phyloP scores from a whole-genome alignment of 2,113 vertebrate species.

The Recurvirostra avosetta region DNA sequence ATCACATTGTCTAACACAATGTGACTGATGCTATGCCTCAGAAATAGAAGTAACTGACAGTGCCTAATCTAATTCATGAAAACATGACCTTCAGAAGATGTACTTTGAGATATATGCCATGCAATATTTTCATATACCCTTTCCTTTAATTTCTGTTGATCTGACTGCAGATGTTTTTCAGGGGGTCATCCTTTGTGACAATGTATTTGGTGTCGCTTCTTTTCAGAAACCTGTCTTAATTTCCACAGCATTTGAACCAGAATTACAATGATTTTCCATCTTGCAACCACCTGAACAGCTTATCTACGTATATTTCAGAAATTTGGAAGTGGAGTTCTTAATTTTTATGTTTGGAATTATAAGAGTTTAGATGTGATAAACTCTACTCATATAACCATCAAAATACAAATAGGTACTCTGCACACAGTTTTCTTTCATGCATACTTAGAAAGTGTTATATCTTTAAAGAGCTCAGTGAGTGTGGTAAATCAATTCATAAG shows the following conservation, averaged over 20 bases:
- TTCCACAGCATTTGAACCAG: not conserved
- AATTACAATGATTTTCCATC: not conserved
- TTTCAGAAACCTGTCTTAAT: not conserved
- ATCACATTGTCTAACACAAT: conserved; percentile 30
- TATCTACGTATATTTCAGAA: not conserved
- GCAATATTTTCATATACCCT: not conserved
- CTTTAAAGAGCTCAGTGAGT: not conserved
- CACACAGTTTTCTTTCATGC: not conserved
- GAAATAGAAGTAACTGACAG: conserved; percentile 44
- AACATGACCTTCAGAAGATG: conserved; percentile 50
- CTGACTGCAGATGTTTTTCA: not conserved
- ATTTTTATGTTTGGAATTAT: not conserved
- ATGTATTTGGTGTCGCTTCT: not conserved
- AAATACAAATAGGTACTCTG: not conserved
- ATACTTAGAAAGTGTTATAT: not conserved
- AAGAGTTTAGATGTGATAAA: not conserved
- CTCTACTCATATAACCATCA: not conserved
- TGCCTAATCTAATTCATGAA: conserved; percentile 47
- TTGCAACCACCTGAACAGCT: not conserved
- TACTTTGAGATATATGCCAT: not conserved
- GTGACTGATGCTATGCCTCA: conserved; percentile 26
- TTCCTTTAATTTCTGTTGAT: not conserved
- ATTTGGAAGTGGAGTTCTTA: not conserved
- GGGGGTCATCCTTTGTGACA: not conserved
- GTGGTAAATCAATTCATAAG: not conserved